phyloP scores from a whole-genome alignment of 2,113 vertebrate genomes.

The Daboia siamensis region DNA sequence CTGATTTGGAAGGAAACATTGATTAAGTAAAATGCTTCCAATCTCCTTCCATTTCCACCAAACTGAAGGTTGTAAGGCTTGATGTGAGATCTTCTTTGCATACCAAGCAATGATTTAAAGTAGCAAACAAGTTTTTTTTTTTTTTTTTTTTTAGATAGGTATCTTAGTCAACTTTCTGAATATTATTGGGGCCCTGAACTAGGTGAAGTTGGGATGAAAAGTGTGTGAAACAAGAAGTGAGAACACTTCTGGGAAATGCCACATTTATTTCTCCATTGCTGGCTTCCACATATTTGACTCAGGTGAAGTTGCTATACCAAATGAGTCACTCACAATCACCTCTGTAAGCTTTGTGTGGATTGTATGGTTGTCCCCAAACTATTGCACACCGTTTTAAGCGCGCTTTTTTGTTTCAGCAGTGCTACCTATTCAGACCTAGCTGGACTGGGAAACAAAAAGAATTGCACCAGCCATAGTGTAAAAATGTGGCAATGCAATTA shows the following conservation, averaged over 20 bases:
- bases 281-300: not conserved
- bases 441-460: not conserved
- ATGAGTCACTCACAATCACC: not conserved
- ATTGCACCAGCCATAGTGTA: not conserved
- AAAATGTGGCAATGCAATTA: not conserved
- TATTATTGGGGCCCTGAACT: not conserved
- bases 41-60: not conserved
- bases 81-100: not conserved
- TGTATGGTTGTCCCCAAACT: not conserved
- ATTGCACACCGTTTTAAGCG: not conserved
- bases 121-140: not conserved
- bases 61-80: not conserved
- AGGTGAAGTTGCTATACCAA: not conserved
- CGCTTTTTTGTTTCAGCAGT: not conserved
- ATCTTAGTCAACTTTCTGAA: not conserved
- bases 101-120: not conserved
- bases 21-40: not conserved
- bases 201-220: too few species aligned
- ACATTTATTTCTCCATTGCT: not conserved
- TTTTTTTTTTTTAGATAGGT: not conserved
- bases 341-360: not conserved
- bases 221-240: too few species aligned
- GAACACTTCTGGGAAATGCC: not conserved
- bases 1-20: not conserved
- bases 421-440: not conserved